phyloP scores from a whole-genome alignment of 2,888 invertebrate genomes.

The Meteorus cinctellus region DNA sequence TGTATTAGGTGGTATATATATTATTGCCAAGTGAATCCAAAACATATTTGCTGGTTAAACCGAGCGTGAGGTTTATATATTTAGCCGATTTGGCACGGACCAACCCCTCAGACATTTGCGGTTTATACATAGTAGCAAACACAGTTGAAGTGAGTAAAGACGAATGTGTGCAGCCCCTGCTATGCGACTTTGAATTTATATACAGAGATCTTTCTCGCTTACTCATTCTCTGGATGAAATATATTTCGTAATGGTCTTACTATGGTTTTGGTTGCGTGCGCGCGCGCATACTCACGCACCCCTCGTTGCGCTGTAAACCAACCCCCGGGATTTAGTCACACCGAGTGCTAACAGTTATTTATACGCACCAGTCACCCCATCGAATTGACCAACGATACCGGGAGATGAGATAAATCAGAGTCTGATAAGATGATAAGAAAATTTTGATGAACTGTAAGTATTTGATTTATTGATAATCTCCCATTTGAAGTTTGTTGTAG shows the following conservation, averaged over 20 bases:
- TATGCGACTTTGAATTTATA: constrained; percentile 8
- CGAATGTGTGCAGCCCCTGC: constrained; percentile 56
- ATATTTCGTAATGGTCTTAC: neutral
- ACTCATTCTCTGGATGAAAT: neutral
- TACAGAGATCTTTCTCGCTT: neutral
- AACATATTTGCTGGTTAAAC: constrained; percentile 71
- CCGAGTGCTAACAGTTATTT: constrained; percentile 65
- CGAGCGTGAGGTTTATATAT: constrained; percentile 70
- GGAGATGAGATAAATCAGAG: neutral
- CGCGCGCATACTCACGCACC: constrained; percentile 46
- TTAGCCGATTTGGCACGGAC: constrained; percentile 67
- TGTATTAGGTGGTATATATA: neutral
- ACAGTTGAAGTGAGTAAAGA: constrained; percentile 28
- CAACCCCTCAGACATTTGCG: constrained; percentile 38
- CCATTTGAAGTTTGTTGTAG: too few species aligned
- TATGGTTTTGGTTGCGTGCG: constrained; percentile 24
- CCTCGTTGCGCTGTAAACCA: constrained; percentile 49
- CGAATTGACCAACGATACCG: constrained; percentile 16
- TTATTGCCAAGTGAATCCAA: constrained; percentile 66
- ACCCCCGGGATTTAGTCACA: constrained; percentile 62
- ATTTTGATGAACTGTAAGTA: neutral
- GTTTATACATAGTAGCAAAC: constrained; percentile 24
- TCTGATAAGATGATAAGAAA: neutral
- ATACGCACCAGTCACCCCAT: constrained; percentile 51
- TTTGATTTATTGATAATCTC: too few species aligned